These are phyloP conservation scores for Ranitomeya imitator DNA, from an alignment of 2,113 vertebrate genomes.

Conservation along the genomic window DNA sequence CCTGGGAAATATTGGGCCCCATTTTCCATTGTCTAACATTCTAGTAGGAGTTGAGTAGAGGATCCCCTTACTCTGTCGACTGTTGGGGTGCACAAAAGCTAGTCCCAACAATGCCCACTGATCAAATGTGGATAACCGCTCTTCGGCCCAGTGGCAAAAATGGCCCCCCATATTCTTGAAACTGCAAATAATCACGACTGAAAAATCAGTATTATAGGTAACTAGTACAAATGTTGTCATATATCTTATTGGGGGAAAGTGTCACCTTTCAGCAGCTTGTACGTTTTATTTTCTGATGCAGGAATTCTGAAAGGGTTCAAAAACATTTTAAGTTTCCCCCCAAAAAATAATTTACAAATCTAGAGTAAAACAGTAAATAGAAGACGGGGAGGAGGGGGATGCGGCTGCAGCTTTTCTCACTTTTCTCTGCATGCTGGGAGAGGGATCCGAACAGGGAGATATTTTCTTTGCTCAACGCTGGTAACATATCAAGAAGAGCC, in stretches of 20 bases:
- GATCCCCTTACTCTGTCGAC: background rate
- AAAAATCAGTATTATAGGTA: background rate
- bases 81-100: background rate
- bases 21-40: background rate
- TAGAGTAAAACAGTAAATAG: background rate
- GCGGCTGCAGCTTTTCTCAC: background rate
- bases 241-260: background rate
- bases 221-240: background rate
- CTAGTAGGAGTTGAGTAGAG: background rate
- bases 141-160: background rate
- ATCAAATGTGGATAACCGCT: background rate
- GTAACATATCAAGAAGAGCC: background rate
- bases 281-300: background rate
- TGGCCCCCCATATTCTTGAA: too few species aligned
- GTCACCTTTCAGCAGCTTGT: background rate
- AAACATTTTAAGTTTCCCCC: background rate
- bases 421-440: background rate
- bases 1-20: background rate
- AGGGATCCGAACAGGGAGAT: background rate
- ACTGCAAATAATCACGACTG: too few species aligned
- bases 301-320: background rate
- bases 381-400: background rate
- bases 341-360: background rate
- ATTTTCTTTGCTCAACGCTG: too few species aligned
- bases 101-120: too few species aligned